Evolutionary conservation across 1,140 invertebrate species (phyloP), one percentile per base, ranked within the genome.

Genomic region (Eriosoma lanigerum): DNA sequence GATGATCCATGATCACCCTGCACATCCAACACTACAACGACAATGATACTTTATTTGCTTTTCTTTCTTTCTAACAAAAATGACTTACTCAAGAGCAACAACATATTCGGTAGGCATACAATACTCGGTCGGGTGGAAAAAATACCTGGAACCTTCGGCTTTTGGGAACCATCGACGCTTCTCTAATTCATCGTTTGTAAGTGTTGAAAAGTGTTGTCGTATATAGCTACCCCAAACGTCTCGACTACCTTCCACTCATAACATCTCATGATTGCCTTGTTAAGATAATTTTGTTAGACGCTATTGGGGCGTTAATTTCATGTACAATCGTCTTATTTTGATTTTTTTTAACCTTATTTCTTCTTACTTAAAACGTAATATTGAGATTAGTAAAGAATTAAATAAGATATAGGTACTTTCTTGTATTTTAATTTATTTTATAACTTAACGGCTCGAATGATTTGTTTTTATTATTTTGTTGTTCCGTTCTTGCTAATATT

Each of bases 211-310:
- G 12, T 32, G 4, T 56, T 24, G 60, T 62, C 73, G n/a, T 26
- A 48, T 68, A 48, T 68, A 68, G 21, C 66, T 29, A 32, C 60
- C 60, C 29, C 21, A 68, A 38, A 68, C 66, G 44, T 68, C 66
- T 48, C 21, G 8, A 24, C 44, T 48, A 68, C 38, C 21, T 44
- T 48, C 21, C 44, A 17, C 15, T 48, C 66, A 13, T 2, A 9
- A 44, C 54, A 21, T 8, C 21, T 9, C 75, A 13, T 44, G 52
- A 78, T 78, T 78, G 46, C 75, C 75, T 78, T 62, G 75, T 78
- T 78, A 78, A 62, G 44, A 62, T 78, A 62, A 78, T 78, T 56
- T 62, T 24, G 32, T 78, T 78, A 78, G 38, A 32, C 56, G 75
- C 19, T 60, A 78, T 78, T 46, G 56, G 38, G 38, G 54, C 75